A percentile compares a stretch with the other conserved stretches of the same genome.
phyloP scores from a whole-genome alignment of 2,113 vertebrate genomes.

The Myrmecobius fasciatus region DNA sequence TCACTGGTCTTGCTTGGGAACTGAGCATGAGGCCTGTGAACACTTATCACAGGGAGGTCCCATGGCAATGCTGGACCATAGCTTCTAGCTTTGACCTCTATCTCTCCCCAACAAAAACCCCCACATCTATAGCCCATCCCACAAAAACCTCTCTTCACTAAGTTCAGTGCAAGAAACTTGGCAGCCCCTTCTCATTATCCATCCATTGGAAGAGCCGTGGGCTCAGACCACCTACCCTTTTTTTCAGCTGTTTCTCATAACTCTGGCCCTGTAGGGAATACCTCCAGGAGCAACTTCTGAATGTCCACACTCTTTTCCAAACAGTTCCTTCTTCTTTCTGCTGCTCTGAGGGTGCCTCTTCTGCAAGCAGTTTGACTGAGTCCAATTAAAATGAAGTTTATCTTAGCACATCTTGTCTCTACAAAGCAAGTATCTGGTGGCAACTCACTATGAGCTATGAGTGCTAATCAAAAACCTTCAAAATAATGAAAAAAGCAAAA shows the following conservation, averaged over 20 bases:
- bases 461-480: neutral
- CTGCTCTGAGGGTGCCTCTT: neutral
- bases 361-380: neutral
- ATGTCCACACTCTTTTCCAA: neutral
- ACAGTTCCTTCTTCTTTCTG: neutral
- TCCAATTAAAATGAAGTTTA: neutral
- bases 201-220: neutral
- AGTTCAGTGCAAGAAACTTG: neutral
- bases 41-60: neutral
- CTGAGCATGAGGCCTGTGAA: neutral
- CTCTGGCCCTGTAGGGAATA: neutral
- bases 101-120: neutral
- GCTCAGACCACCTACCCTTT: neutral
- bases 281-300: neutral
- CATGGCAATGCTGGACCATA: neutral
- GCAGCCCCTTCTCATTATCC: neutral
- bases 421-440: neutral
- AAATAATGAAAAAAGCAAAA: neutral
- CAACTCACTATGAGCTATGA: neutral
- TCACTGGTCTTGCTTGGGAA: neutral
- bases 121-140: neutral
- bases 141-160: neutral
- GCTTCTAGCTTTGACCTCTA: neutral
- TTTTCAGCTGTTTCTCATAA: neutral
- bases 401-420: neutral